Conservation (phyloP, 1,140 invertebrate genomes). For the Procambarus clarkii region DNA sequence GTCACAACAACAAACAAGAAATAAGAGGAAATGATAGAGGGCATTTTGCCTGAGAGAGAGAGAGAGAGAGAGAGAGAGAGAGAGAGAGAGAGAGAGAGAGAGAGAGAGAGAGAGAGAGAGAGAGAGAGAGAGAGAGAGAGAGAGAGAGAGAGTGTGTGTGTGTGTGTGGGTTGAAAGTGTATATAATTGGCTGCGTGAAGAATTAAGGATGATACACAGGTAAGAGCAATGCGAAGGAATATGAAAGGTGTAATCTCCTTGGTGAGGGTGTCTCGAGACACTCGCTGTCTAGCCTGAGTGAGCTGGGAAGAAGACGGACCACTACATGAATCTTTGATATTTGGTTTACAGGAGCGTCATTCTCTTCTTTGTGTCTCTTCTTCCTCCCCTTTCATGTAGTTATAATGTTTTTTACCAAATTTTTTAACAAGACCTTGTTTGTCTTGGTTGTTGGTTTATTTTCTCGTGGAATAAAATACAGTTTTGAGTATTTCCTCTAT, state of each 20-base stretch:
- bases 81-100: background rate
- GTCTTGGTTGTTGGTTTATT: too few relatives aligned
- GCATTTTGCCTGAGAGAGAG: background rate
- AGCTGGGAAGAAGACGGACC: too few relatives aligned
- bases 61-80: background rate
- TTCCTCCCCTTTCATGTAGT: background rate
- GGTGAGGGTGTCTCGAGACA: background rate
- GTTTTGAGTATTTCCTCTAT: too few relatives aligned
- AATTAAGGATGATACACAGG: too few relatives aligned
- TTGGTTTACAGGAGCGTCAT: slow-evolving; percentile 5
- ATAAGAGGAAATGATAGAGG: background rate
- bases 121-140: background rate
- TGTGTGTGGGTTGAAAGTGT: too few relatives aligned
- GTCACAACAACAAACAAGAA: background rate
- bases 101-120: background rate
- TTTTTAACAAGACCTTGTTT: too few relatives aligned
- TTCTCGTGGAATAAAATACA: too few relatives aligned
- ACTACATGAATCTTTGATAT: slow-evolving; percentile 41
- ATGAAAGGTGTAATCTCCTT: slow-evolving; percentile 17
- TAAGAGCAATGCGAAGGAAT: slow-evolving; percentile 14
- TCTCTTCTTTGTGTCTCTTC: background rate
- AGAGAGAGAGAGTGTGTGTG: background rate
- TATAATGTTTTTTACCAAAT: too few relatives aligned
- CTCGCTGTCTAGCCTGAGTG: too few relatives aligned
- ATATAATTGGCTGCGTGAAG: too few relatives aligned